Conservation (phyloP, 1,140 invertebrate species). For the Calosoma granatense region DNA sequence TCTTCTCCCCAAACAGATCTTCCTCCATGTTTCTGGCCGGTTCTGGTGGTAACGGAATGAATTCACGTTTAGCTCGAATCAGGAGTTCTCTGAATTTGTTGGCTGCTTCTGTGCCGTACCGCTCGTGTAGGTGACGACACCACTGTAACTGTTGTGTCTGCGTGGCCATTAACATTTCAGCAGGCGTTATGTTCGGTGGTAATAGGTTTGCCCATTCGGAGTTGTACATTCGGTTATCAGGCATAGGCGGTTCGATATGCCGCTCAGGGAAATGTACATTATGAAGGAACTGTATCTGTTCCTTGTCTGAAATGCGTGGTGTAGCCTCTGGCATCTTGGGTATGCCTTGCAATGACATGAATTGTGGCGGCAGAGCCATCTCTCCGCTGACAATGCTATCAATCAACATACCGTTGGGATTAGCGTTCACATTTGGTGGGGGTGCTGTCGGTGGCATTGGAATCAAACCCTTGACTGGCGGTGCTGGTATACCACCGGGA, state of each 20-base stretch:
- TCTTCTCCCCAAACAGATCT: neutral
- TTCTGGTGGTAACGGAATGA: neutral
- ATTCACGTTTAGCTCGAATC: constrained; percentile 19
- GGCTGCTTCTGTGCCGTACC: constrained; percentile 30
- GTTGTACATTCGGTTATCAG: constrained; percentile 21
- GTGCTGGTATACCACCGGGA: neutral
- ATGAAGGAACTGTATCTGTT: constrained; percentile 41
- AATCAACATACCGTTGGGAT: neutral
- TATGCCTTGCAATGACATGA: constrained; percentile 5
- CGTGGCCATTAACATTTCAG: constrained; percentile 31
- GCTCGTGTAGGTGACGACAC: constrained; percentile 36
- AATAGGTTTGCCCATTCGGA: constrained; percentile 30
- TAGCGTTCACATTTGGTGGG: neutral
- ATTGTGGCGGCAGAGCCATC: constrained; percentile 1
- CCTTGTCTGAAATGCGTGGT: constrained; percentile 20
- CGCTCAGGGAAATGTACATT: constrained; percentile 42
- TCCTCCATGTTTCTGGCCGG: neutral
- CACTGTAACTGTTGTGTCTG: constrained; percentile 28
- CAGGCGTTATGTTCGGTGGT: constrained; percentile 30
- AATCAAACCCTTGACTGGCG: neutral
- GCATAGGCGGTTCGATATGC: constrained; percentile 21
- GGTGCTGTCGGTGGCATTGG: neutral
- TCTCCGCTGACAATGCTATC: constrained; percentile 1
- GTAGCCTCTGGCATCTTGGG: neutral
- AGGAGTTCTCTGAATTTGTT: constrained; percentile 33